Evolutionary conservation across 2,888 invertebrate species (phyloP), one percentile per base, ranked within the genome.

Genomic region (Listrodromus nycthemerus): DNA sequence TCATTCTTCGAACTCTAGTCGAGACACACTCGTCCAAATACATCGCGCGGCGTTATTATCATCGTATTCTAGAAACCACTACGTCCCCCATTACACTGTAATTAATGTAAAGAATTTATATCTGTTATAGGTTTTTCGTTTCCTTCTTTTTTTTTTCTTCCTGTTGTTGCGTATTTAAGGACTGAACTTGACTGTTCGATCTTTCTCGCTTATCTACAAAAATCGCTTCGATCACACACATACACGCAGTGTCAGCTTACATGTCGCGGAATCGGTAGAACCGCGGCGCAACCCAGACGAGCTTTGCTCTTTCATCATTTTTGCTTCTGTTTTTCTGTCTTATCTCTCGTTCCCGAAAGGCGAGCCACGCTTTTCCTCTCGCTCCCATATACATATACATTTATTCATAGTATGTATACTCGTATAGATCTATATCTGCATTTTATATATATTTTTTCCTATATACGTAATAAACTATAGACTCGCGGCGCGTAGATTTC

Each of bases 401-500:
- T 74, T 75, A 74, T 80, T 78, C 84, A 81, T 84, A 85, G 61
- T 79, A 52, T 83, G 76, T 87, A 87, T 87, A 87, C 82, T 88
- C 89, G 91, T 89, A 86, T 89, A 89, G 90, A 90, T 91, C 65
- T 81, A 74, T 74, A 78, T 78, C 76, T 76, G 80, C 71, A 70
- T 71, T 71, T 80, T 66, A 89, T 91, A 87, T 88, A 86, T 85
- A 86, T 86, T 86, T 87, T 86, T 86, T 77, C 88, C 88, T 92
- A 91, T 92, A 90, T 91, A 91, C 87, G 90, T 92, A 92, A 92
- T 92, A 92, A 92, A 92, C 92, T 92, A 92, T 92, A 92, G 70
- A 74, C 77, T 81, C 83, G 73, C 55, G 65, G 45, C 73, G 48
- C 45, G 30, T 21, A 52, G 19, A 52, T 52, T 52, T 52, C 21